Base-by-base conservation (phyloP, 92 coral and sea anemone genomes). In the Bergia sp. region DNA sequence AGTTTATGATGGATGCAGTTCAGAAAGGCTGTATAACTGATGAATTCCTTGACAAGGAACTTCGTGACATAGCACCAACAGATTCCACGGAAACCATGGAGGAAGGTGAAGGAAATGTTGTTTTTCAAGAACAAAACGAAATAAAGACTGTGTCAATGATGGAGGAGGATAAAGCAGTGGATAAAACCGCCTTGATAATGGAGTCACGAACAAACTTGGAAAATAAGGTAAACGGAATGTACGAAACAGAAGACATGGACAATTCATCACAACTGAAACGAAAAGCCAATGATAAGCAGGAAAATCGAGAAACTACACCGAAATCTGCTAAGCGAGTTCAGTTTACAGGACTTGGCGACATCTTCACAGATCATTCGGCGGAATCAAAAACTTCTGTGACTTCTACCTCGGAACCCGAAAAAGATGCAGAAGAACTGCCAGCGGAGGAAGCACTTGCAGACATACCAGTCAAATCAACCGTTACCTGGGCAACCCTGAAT, bases 1-100 rank as follows among this genome's bases (percentile, higher is more conserved):
- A 94, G 67, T 88, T 94, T 42, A 95, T 95, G 92, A 82, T 93
- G 76, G 98, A 95, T 58, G 96, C 96, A 4, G 95, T 95, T 11
- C 95, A 93, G 36, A 91, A 88, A 77, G 94, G 95, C 20, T 93
- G 90, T n/a, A 76, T 93, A 75, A 85, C 89, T 13, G 89, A 88
- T 18, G 95, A 91, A 12, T 76, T 93, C 15, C 72, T 76, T n/a
- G 83, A 78, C 21, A 76, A 29, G 6, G 74, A 78, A 8, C 81
- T 76, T 36, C 50, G 57, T 45, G 89, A 86, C 1, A 21, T 76
- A 43, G 38, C 82, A 29, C 16, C 55, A 3, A 15, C 0, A 7
- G 76, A 76, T 29, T 65, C 82, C 53, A 53, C 12, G 64, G 50
- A 65, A 38, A 7, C 5, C 42, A 37, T 2, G 0, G 2, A 53